These are phyloP conservation scores for Mythimna loreyi DNA, from an alignment of 2,888 invertebrate genomes.

Conservation along the genomic window DNA sequence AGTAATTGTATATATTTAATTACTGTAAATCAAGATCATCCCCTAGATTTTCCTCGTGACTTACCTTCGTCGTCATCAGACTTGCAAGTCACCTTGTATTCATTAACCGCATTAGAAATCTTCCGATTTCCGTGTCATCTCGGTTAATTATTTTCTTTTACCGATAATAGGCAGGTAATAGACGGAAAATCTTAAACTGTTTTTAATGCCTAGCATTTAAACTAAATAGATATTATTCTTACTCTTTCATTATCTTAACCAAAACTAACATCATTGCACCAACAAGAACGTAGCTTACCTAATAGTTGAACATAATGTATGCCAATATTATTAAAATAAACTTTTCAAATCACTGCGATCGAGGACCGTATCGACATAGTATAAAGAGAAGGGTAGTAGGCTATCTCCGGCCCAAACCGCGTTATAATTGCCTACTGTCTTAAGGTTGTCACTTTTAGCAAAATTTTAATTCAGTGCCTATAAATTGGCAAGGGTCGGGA, in stretches of 20 bases:
- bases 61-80: neutral
- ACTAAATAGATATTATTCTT: neutral
- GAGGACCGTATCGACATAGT: too few species aligned
- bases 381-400: too few species aligned
- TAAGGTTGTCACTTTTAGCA: too few species aligned
- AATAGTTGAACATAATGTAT: too few species aligned
- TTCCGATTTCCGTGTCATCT: slow-evolving; percentile 6
- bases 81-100: slow-evolving; percentile 7
- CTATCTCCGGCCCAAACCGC: too few species aligned
- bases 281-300: too few species aligned
- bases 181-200: neutral
- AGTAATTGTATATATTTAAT: neutral
- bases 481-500: too few species aligned
- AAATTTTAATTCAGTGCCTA: too few species aligned
- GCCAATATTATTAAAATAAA: too few species aligned
- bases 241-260: neutral
- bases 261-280: neutral
- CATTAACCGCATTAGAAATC: slow-evolving; percentile 1
- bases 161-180: neutral
- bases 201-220: neutral
- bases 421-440: too few species aligned
- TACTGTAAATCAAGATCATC: neutral
- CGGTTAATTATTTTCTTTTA: slow-evolving; percentile 8
- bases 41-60: neutral
- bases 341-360: too few species aligned